Evolutionary conservation across 2,888 invertebrate species (phyloP), one percentile per base, ranked within the genome.

Genomic region (Ethmia dodecea): DNA sequence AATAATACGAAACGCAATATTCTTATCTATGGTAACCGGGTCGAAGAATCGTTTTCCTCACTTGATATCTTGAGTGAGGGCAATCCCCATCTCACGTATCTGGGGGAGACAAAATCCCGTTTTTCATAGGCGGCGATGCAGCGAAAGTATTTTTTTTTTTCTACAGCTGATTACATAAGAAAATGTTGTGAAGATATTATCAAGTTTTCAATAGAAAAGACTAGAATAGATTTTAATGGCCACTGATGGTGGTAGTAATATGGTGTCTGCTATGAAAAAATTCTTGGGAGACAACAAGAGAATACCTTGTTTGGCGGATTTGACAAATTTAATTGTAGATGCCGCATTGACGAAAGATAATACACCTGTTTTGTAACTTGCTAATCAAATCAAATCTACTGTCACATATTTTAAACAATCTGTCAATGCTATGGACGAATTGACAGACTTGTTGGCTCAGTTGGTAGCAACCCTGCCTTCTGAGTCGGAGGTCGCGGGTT

Each of bases 391-490:
- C 43, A 57, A 58, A 57, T 20, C 40, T 32, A 59, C 57, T 46
- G 57, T 61, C 32, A 59, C 58, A 32, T 60, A 38, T 37, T 54
- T 60, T 47, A 57, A 54, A 36, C 55, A 58, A 38, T 53, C 55
- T 14, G 53, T 58, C 20, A 55, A 50, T 27, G 55, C 59, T 15
- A 53, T 52, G 54, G 58, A 60, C 31, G 37, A 57, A 40, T n/a
- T n/a, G n/a, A n/a, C n/a, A n/a, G n/a, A n/a, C n/a, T n/a, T n/a
- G n/a, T n/a, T n/a, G n/a, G n/a, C n/a, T n/a, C n/a, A n/a, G n/a
- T n/a, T n/a, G n/a, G n/a, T n/a, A n/a, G n/a, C n/a, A n/a, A n/a
- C n/a, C n/a, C n/a, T n/a, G n/a, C n/a, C n/a, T n/a, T n/a, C n/a
- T n/a, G n/a, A n/a, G n/a, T n/a, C n/a, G n/a, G n/a, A n/a, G n/a